Base-by-base conservation (phyloP, 2,797 vertebrate species). In the Hypotaenidia philippensis region DNA sequence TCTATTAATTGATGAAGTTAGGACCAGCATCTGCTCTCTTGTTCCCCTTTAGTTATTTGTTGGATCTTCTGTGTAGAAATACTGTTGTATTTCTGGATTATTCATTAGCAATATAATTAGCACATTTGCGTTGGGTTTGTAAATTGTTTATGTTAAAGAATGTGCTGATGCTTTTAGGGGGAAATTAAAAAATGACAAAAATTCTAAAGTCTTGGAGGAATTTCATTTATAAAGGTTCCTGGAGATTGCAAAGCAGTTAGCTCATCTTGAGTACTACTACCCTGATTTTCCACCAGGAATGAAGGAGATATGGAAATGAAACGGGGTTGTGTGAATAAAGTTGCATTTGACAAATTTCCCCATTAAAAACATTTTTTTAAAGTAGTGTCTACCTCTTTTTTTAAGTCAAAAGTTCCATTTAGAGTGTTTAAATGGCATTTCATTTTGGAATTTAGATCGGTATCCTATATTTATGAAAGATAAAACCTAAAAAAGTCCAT, bases 1-100 rank as follows among this genome's bases (percentile, higher is more conserved):
- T 23, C 41, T 26, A 83, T 60, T 32, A 68, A 40, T 32, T 27
- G 34, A 61, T 29, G 27, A 49, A 66, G 64, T 65, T 50, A 26
- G 7, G 19, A 23, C 6, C 20, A 40, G 0, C 21, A 10, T 38
- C 60, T 66, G 10, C 23, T 21, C 15, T 36, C 14, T 0, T 57
- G 71, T 79, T 5, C 41, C 16, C 26, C 3, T 76, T 40, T 29
- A 47, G 19, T 20, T 66, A 16, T 9, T 59, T n/a, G 11, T 26
- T 88, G 36, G 36, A 26, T 78, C 15, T 81, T 69, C 34, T 61
- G 40, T 29, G 63, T 10, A 13, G 55, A 64, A 78, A 64, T 60
- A 34, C 49, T 27, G 18, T 2, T 61, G 14, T 25, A 17, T 55
- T 72, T 55, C 23, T 21, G 23, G 22, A 15, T 15, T 49, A 12